A percentile compares a stretch with the other conserved stretches of the same genome.
Conservation (phyloP, 2,797 vertebrate species). For the Pipistrellus nathusii region DNA sequence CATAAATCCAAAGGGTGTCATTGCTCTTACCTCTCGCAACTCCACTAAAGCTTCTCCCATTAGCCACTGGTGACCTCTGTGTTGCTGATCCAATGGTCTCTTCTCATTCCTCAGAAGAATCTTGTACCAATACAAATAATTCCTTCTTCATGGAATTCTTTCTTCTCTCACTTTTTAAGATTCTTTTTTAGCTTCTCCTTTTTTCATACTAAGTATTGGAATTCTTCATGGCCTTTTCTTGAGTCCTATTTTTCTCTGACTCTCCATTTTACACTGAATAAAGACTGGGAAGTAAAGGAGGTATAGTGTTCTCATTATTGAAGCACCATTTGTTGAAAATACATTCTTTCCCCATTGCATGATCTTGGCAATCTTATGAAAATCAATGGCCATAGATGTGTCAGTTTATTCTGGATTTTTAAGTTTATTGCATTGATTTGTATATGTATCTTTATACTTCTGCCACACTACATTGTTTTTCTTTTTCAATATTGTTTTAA, state of each 20-base stretch:
- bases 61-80: neutral
- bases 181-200: neutral
- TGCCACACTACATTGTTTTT: neutral
- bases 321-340: neutral
- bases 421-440: neutral
- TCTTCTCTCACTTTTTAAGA: conserved; percentile 1
- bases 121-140: neutral
- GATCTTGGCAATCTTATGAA: neutral
- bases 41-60: neutral
- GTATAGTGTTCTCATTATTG: neutral
- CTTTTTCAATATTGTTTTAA: neutral
- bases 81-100: neutral
- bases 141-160: neutral
- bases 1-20: neutral
- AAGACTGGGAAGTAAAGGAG: neutral
- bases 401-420: neutral
- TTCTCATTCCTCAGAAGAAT: neutral
- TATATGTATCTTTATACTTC: neutral
- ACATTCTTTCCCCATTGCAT: neutral
- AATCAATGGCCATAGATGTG: neutral
- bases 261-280: neutral
- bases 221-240: neutral
- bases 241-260: neutral
- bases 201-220: neutral
- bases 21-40: neutral